These are phyloP conservation scores for Strix aluco DNA, from an alignment of 2,113 vertebrate species.

Conservation along the genomic window DNA sequence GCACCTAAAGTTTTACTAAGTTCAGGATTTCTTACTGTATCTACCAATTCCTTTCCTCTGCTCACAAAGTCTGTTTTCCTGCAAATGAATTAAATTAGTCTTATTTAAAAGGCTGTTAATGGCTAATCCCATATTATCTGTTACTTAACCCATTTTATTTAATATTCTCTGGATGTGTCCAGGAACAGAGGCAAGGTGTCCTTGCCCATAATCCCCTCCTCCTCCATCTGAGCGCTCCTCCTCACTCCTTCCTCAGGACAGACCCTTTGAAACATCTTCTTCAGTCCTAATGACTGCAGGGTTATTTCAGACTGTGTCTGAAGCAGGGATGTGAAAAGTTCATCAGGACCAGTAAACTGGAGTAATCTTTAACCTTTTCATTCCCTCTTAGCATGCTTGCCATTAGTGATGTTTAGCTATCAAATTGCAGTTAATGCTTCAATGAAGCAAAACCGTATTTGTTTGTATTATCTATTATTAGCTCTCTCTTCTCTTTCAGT, in stretches of 20 bases:
- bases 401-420: not conserved
- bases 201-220: accelerated
- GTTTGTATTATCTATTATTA: not conserved
- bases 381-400: not conserved
- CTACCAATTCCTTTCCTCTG: not conserved
- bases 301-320: not conserved
- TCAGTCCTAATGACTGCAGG: not conserved
- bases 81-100: not conserved
- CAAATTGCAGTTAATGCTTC: not conserved
- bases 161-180: not conserved
- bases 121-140: not conserved
- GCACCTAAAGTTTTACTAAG: not conserved
- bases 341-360: not conserved
- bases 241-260: not conserved
- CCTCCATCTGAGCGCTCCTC: not conserved
- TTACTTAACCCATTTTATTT: not conserved
- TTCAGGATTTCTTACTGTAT: not conserved
- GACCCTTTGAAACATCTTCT: not conserved
- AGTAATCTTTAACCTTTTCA: not conserved
- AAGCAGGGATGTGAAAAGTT: not conserved
- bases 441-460: not conserved
- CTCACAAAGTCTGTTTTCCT: not conserved
- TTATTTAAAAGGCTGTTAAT: not conserved
- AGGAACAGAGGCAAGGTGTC: not conserved
- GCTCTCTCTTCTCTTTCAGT: not conserved